Evolutionary conservation across 2,797 vertebrate species (phyloP).

Genomic region (Pseudomugil tenellus): DNA sequence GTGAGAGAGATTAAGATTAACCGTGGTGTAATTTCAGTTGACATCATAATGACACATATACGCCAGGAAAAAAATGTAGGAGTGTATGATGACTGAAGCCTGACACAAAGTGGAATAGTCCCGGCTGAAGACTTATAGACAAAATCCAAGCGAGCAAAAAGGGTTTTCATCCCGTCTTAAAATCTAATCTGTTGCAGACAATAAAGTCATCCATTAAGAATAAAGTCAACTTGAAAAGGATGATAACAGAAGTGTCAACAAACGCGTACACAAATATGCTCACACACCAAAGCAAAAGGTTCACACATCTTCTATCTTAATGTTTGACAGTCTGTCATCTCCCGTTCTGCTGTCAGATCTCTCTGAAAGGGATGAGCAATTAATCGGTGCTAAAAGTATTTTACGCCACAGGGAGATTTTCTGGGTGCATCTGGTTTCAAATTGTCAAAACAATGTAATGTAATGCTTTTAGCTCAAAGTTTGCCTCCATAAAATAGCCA

Average conservation of each 20-base stretch:
- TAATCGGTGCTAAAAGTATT: conserved; percentile 57
- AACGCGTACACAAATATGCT: conserved; percentile 32
- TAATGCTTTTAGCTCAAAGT: conserved; percentile 21
- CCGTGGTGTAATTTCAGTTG: conserved; percentile 76
- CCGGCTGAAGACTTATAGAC: conserved; percentile 41
- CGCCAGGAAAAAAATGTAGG: conserved; percentile 31
- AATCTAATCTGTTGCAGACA: conserved; percentile 65
- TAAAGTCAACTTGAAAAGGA: conserved; percentile 51
- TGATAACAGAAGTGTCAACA: conserved; percentile 65
- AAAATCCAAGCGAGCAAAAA: conserved; percentile 64
- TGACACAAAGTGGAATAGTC: conserved; percentile 11
- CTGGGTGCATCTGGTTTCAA: conserved; percentile 56
- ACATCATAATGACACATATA: conserved; percentile 77
- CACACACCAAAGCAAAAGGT: conserved; percentile 35
- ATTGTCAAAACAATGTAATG: conserved; percentile 58
- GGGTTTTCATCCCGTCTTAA: conserved; percentile 68
- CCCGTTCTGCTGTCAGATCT: conserved; percentile 28
- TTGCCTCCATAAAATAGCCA: not conserved
- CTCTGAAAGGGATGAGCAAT: conserved; percentile 36
- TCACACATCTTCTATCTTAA: conserved; percentile 30
- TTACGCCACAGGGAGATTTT: conserved; percentile 49
- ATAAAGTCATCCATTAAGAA: conserved; percentile 66
- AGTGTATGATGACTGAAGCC: conserved; percentile 47
- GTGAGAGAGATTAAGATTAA: conserved; percentile 75
- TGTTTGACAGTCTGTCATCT: conserved; percentile 59